These are phyloP conservation scores for Aurelia sp. DNA, from an alignment of 30 jellyfish, hydroid and myxozoan genomes.

Conservation along the genomic window DNA sequence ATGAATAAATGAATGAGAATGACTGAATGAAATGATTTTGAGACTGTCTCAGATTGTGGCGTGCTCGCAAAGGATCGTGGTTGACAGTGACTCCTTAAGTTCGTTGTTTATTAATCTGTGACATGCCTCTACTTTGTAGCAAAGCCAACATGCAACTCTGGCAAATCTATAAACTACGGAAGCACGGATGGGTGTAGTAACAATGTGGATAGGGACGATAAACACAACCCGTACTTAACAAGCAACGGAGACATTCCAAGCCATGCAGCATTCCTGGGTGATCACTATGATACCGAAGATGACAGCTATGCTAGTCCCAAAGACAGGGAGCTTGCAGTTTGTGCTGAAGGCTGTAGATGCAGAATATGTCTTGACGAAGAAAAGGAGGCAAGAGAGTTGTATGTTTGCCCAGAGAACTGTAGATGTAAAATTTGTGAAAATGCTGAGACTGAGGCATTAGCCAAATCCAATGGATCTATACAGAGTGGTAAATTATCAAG, in stretches of 20 bases:
- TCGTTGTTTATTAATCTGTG: background rate
- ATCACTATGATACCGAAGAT: slow-evolving; percentile 13
- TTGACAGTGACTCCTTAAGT: background rate
- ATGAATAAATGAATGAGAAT: too few species aligned
- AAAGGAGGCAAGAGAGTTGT: too few species aligned
- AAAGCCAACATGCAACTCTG: slow-evolving; percentile 1
- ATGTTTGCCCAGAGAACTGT: slow-evolving; percentile 12
- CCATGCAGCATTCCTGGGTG: slow-evolving; percentile 40
- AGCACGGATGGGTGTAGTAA: background rate
- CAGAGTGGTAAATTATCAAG: background rate
- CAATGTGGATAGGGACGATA: background rate
- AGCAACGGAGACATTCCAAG: background rate
- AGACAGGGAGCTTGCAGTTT: slow-evolving; percentile 37
- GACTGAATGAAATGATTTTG: too few species aligned
- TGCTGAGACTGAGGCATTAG: background rate
- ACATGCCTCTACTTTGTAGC: background rate
- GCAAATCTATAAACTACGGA: slow-evolving; percentile 15
- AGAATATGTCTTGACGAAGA: too few species aligned
- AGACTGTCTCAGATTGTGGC: too few species aligned
- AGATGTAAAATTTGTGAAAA: slow-evolving; percentile 27
- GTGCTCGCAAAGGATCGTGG: too few species aligned
- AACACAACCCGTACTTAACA: background rate
- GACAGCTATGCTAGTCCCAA: slow-evolving; percentile 22
- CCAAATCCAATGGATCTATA: slow-evolving; percentile 19
- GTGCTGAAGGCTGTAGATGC: slow-evolving; percentile 17